These are phyloP conservation scores for Yponomeuta malinellus DNA, from an alignment of 2,888 invertebrate species.

Conservation along the genomic window DNA sequence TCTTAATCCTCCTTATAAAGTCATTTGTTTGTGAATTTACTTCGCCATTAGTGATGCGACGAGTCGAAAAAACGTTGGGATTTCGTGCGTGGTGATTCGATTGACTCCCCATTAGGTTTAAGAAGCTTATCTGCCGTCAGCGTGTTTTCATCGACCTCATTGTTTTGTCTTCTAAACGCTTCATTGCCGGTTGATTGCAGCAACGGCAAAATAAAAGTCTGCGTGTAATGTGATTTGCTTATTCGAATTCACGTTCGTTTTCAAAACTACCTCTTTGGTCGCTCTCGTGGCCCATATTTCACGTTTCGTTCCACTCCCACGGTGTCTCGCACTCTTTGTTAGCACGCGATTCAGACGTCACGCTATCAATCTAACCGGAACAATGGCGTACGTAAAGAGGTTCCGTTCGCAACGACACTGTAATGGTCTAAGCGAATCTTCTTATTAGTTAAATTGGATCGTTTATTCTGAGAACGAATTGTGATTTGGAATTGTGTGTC, in stretches of 20 bases:
- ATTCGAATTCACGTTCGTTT: conserved; percentile 17
- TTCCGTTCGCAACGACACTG: conserved; percentile 13
- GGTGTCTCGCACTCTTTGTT: conserved; percentile 32
- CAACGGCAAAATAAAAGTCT: neutral
- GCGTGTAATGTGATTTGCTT: neutral
- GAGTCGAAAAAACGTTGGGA: neutral
- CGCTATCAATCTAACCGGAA: conserved; percentile 45
- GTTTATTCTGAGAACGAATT: neutral
- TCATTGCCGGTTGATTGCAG: neutral
- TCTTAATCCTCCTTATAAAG: neutral
- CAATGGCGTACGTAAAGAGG: conserved; percentile 15
- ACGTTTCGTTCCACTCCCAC: conserved; percentile 45
- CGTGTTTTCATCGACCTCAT: neutral
- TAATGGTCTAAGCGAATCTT: conserved; percentile 2
- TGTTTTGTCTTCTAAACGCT: neutral
- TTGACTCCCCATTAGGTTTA: neutral
- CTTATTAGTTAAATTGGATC: conserved; percentile 5
- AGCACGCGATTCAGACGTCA: conserved; percentile 36
- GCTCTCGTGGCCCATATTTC: conserved; percentile 61
- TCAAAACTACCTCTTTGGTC: conserved; percentile 23
- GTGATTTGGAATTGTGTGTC: neutral
- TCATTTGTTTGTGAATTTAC: neutral
- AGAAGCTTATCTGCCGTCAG: neutral
- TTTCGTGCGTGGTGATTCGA: neutral
- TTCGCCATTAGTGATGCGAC: neutral